phyloP scores from a whole-genome alignment of 2,113 vertebrate species.

The Petaurus breviceps region DNA sequence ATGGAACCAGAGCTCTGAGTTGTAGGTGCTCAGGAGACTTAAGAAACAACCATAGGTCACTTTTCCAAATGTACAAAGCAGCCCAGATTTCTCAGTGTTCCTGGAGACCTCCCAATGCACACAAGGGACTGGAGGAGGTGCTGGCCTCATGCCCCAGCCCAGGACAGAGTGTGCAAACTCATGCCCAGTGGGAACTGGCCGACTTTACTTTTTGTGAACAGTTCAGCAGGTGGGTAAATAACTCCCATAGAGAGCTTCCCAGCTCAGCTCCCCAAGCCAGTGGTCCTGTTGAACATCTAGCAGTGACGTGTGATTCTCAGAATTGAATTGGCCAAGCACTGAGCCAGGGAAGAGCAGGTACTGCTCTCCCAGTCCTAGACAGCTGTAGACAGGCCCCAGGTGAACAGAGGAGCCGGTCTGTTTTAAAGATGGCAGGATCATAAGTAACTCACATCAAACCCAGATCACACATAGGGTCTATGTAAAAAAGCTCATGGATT shows the following conservation, averaged over 20 bases:
- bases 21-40: not conserved
- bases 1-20: not conserved
- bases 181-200: not conserved
- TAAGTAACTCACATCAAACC: conserved; percentile 23
- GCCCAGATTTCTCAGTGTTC: conserved; percentile 45
- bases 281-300: conserved; percentile 61
- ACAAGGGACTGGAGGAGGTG: not conserved
- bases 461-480: not conserved
- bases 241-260: conserved; percentile 56
- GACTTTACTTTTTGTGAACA: conserved; percentile 11
- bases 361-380: conserved; percentile 6
- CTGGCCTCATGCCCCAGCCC: not conserved
- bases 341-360: conserved; percentile 35
- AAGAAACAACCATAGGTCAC: not conserved
- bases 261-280: conserved; percentile 39
- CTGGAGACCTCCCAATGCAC: conserved; percentile 35
- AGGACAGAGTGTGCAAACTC: not conserved
- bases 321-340: conserved; percentile 47
- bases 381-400: not conserved
- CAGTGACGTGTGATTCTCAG: conserved; percentile 34
- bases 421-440: conserved; percentile 38
- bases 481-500: not conserved
- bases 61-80: conserved; percentile 50
- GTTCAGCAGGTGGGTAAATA: conserved; percentile 68
- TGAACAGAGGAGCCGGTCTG: conserved; percentile 11